These are phyloP conservation scores for Gnatocerus cornutus DNA, from an alignment of 2,888 invertebrate genomes.

Conservation along the genomic window DNA sequence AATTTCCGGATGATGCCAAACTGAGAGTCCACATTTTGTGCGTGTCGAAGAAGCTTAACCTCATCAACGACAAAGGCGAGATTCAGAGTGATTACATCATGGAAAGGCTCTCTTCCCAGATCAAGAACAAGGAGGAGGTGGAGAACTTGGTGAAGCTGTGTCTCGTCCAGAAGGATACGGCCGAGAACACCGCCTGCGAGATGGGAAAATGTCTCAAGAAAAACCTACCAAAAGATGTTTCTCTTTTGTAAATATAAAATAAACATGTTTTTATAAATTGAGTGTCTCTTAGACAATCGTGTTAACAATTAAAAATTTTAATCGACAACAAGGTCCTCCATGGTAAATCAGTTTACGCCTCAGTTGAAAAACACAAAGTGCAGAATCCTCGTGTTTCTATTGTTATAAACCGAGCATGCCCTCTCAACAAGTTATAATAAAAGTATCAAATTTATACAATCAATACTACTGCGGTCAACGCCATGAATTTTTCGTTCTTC, in stretches of 20 bases:
- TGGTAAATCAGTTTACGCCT: no score
- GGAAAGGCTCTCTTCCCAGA: slow-evolving; percentile 63
- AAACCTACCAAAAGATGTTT: slow-evolving; percentile 11
- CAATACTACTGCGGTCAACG: no score
- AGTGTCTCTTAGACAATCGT: no score
- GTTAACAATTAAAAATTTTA: no score
- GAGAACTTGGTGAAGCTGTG: slow-evolving; percentile 67
- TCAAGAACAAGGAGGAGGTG: slow-evolving; percentile 67
- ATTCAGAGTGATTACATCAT: slow-evolving; percentile 66
- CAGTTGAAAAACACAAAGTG: no score
- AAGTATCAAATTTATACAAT: no score
- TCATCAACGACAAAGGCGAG: slow-evolving; percentile 66
- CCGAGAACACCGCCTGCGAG: slow-evolving; percentile 69
- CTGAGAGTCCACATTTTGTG: slow-evolving; percentile 71
- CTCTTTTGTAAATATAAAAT: not conserved
- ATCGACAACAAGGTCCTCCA: no score
- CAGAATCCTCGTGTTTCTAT: no score
- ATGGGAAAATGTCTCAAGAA: slow-evolving; percentile 71
- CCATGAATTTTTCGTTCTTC: no score
- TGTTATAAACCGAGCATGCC: no score
- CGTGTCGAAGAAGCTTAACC: slow-evolving; percentile 71
- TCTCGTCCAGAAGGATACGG: slow-evolving; percentile 35
- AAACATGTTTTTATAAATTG: no score
- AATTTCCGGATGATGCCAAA: slow-evolving; percentile 70
- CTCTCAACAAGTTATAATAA: no score